Evolutionary conservation across 2,888 invertebrate genomes (phyloP), one percentile per base, ranked within the genome.

Genomic region (Patella depressa): DNA sequence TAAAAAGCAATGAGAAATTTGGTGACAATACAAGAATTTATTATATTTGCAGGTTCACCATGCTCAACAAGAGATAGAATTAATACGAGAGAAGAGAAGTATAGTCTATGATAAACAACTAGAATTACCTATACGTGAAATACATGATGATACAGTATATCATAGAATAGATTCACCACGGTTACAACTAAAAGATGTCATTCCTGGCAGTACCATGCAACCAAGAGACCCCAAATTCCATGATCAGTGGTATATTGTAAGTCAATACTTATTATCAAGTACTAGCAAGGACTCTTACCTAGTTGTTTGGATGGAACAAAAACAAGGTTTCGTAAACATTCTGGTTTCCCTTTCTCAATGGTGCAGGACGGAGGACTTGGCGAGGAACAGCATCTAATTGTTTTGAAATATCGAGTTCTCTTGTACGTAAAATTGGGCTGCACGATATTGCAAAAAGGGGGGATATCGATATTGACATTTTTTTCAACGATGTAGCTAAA

Each of bases 211-310:
- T 5, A 76, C 59, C 14, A 57, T 84, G 5, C n/a, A 73, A 15
- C 89, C 87, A 76, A 86, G 86, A 73, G 91, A 91, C 80, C 86
- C 87, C 15, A 81, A 80, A 72, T 90, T 83, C 78, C 54, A 72
- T 2, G 88, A 90, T 71, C 86, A 89, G 84, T 90, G 90, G 90
- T 90, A 90, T 74, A 72, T 86, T 81, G 90, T 90, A 82, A 83
- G 89, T 86, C 53, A 17, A 55, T n/a, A 19, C 29, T 19, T 59
- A 54, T 72, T 17, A 19, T 24, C 11, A 29, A 11, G 29, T 71
- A 29, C 24, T 24, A 1, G 7, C 29, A 9, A 45, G 3, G 9
- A 45, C 3, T 4, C 3, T 4, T 7, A 45, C 7, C 45, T 9
- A 45, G 45, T 45, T 45, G 45, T 45, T 45, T 9, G 45, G 45